A percentile compares a stretch with the other conserved stretches of the same genome.
Evolutionary conservation across 2,888 invertebrate species (phyloP).

Genomic region (Napeogenes sylphis): DNA sequence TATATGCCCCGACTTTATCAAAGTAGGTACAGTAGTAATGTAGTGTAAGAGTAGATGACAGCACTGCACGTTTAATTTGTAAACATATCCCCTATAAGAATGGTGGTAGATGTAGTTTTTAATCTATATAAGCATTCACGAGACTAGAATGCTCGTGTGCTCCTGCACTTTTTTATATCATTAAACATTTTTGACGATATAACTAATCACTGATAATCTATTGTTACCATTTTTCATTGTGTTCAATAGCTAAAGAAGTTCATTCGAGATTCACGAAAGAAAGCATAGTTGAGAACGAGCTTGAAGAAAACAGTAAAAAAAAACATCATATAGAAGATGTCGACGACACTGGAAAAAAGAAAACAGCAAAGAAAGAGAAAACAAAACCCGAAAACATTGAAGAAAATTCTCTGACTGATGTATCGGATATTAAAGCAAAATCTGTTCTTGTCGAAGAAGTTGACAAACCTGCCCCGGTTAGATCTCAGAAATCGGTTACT

Average conservation of each 20-base stretch:
- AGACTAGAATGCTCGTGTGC: constrained; percentile 65
- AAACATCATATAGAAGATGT: constrained; percentile 45
- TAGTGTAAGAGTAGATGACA: constrained; percentile 38
- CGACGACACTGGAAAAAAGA: constrained; percentile 45
- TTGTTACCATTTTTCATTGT: constrained; percentile 52
- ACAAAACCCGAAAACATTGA: constrained; percentile 47
- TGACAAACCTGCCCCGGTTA: constrained; percentile 31
- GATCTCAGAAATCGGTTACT: constrained; percentile 44
- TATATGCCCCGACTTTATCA: constrained; percentile 16
- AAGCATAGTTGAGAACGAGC: constrained; percentile 67
- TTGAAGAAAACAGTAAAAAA: constrained; percentile 59
- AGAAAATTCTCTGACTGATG: constrained; percentile 51
- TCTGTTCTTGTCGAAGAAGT: constrained; percentile 22
- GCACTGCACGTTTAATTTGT: constrained; percentile 58
- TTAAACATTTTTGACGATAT: constrained; percentile 57
- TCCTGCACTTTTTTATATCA: constrained; percentile 36
- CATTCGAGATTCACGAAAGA: constrained; percentile 71
- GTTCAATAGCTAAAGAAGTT: constrained; percentile 72
- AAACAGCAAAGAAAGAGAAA: constrained; percentile 48
- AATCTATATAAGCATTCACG: constrained; percentile 59
- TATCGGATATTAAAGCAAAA: constrained; percentile 49
- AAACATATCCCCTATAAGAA: constrained; percentile 41
- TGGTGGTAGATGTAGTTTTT: constrained; percentile 45
- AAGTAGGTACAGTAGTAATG: constrained; percentile 50
- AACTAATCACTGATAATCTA: constrained; percentile 32